A percentile compares a stretch with the other conserved stretches of the same genome.
Evolutionary conservation across 2,888 invertebrate species (phyloP).

Genomic region (Melinaea marsaeus): DNA sequence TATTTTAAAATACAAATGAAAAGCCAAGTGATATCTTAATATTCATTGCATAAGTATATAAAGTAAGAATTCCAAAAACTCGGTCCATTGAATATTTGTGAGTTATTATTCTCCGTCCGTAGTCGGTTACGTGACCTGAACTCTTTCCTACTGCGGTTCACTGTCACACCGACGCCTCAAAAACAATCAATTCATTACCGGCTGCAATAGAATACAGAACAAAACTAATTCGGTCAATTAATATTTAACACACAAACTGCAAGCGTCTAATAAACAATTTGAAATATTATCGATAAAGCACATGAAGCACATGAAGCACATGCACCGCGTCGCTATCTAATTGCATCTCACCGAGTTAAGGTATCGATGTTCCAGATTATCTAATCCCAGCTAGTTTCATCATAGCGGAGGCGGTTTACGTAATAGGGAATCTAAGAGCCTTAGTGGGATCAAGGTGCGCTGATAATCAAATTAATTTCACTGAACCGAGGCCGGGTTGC

Average conservation of each 20-base stretch:
- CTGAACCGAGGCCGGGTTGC: slow-evolving; percentile 64
- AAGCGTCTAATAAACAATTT: too few relatives aligned
- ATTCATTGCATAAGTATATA: slow-evolving; percentile 43
- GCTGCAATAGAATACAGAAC: slow-evolving; percentile 50
- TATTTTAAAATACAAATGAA: slow-evolving; percentile 23
- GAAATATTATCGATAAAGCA: too few relatives aligned
- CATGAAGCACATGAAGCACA: too few relatives aligned
- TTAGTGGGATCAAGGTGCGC: slow-evolving; percentile 69
- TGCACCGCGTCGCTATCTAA: background rate
- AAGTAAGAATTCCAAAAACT: slow-evolving; percentile 63
- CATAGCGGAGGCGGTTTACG: slow-evolving; percentile 43
- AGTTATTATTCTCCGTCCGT: slow-evolving; percentile 66
- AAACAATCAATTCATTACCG: slow-evolving; percentile 72
- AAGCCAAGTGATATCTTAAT: slow-evolving; percentile 39
- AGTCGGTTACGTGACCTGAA: slow-evolving; percentile 69
- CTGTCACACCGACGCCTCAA: slow-evolving; percentile 68
- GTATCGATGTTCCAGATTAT: slow-evolving; percentile 8
- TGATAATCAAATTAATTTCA: slow-evolving; percentile 75
- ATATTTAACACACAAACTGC: background rate
- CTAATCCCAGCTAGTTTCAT: slow-evolving; percentile 41
- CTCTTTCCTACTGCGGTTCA: slow-evolving; percentile 71
- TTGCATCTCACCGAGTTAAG: slow-evolving; percentile 7
- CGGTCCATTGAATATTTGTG: slow-evolving; percentile 57
- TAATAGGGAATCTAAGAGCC: slow-evolving; percentile 65
- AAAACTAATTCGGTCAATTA: slow-evolving; percentile 42